Evolutionary conservation across 2,888 invertebrate genomes (phyloP), one percentile per base, ranked within the genome.

Genomic region (Entomobrya multifasciata): DNA sequence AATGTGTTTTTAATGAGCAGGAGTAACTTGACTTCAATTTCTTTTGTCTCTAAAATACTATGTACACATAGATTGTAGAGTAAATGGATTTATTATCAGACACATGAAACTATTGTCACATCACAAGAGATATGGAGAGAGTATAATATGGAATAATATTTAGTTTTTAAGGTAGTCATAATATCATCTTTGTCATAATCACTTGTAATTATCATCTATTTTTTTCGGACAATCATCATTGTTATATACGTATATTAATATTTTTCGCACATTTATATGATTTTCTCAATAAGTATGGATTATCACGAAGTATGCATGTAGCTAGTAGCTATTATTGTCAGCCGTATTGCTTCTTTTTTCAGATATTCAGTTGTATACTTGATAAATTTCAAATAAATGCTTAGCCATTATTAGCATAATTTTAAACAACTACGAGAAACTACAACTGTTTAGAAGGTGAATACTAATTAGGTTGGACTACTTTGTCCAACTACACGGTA

Each of bases 291-390:
- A 17, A 3, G 13, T 25, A 62, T 0, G n/a, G n/a, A n/a, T n/a
- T n/a, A n/a, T n/a, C n/a, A n/a, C n/a, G n/a, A n/a, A n/a, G n/a
- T n/a, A n/a, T n/a, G n/a, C n/a, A n/a, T n/a, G n/a, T n/a, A n/a
- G n/a, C n/a, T n/a, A n/a, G n/a, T n/a, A 60, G 57, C 44, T 83
- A 27, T 30, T 83, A 83, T 83, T 83, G 83, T 83, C 83, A 41
- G 84, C 72, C 47, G 74, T 84, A 81, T 81, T 81, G 86, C 86
- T 86, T 81, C 36, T 62, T 76, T 74, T 77, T 15, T 22, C 2
- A 62, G 44, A 20, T 41, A 20, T 77, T 47, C n/a, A 25, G n/a
- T n/a, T n/a, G n/a, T n/a, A n/a, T n/a, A n/a, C n/a, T n/a, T n/a
- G n/a, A n/a, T n/a, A n/a, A n/a, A n/a, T n/a, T n/a, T n/a, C n/a